Evolutionary conservation across 2,888 invertebrate species (phyloP).

Genomic region (Eupithecia pulchellata): DNA sequence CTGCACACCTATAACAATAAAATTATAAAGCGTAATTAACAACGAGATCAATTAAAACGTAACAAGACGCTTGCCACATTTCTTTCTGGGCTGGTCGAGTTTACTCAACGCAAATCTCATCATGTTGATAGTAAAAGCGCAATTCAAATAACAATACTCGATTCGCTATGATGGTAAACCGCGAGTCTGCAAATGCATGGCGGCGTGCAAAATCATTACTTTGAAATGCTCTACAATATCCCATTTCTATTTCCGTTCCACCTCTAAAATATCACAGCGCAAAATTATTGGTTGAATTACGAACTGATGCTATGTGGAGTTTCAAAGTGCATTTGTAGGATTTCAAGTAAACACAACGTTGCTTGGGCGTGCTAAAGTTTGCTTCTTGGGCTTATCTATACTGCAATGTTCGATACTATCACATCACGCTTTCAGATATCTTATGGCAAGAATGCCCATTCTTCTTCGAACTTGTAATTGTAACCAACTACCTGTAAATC

Average conservation of each 20-base stretch:
- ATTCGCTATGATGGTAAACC: slow-evolving; percentile 56
- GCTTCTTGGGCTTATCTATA: slow-evolving; percentile 58
- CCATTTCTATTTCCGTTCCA: slow-evolving; percentile 52
- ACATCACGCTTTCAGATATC: not conserved
- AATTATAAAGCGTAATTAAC: slow-evolving; percentile 71
- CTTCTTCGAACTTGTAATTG: not conserved
- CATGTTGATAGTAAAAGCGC: slow-evolving; percentile 21
- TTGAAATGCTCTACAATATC: slow-evolving; percentile 55
- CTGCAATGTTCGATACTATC: not conserved
- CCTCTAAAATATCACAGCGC: slow-evolving; percentile 47
- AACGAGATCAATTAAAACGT: slow-evolving; percentile 53
- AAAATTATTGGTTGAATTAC: slow-evolving; percentile 47
- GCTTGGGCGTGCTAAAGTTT: slow-evolving; percentile 59
- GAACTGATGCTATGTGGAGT: slow-evolving; percentile 30
- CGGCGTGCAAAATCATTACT: slow-evolving; percentile 52
- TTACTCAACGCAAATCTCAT: slow-evolving; percentile 19
- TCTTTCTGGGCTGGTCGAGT: slow-evolving; percentile 14
- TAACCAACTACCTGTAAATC: not conserved
- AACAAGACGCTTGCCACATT: slow-evolving; percentile 36
- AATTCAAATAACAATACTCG: slow-evolving; percentile 49
- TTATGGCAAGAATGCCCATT: not conserved
- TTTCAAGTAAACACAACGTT: slow-evolving; percentile 57
- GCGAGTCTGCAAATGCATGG: slow-evolving; percentile 55
- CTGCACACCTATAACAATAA: slow-evolving; percentile 70
- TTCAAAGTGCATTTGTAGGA: slow-evolving; percentile 42